Percentiles rank a stretch among this genome's conserved stretches.
Conservation (phyloP, 2,888 invertebrate genomes). For the Doris montereyensis region DNA sequence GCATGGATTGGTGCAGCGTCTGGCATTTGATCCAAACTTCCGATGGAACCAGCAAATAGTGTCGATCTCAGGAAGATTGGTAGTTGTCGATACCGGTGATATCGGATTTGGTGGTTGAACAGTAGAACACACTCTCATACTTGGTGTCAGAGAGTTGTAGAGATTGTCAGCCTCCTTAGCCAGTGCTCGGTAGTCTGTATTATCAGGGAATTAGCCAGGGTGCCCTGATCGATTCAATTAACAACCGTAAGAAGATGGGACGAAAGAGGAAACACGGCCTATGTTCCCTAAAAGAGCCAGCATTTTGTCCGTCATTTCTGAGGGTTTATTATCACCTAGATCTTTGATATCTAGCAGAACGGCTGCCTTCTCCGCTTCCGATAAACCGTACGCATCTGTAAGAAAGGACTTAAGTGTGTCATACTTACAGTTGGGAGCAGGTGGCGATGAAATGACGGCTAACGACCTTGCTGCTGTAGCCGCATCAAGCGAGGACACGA, state of each 20-base stretch:
- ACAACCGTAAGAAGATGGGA: constrained; percentile 1
- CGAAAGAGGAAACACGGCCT: no score
- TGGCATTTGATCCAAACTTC: no score
- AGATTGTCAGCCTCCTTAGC: constrained; percentile 11
- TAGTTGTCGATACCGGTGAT: background rate
- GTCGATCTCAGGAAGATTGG: background rate
- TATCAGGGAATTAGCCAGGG: constrained; percentile 15
- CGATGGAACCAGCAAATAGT: constrained; percentile 16
- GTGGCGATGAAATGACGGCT: background rate
- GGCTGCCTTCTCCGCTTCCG: no score
- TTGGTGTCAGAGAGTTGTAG: constrained; percentile 21
- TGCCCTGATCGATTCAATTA: no score
- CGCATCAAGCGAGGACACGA: constrained; percentile 4
- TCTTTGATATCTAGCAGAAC: constrained; percentile 3
- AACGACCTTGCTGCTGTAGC: no score
- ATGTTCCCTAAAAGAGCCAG: no score
- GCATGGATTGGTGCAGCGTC: constrained; percentile 9
- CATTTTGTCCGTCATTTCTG: no score
- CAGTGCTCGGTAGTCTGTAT: constrained; percentile 7
- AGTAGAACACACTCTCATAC: constrained; percentile 1
- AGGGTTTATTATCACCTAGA: no score
- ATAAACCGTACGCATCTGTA: no score
- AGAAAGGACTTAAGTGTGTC: background rate
- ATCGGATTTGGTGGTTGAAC: background rate
- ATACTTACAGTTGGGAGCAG: background rate